phyloP scores from a whole-genome alignment of 2,113 vertebrate species.

The Rhadina sibilatrix region DNA sequence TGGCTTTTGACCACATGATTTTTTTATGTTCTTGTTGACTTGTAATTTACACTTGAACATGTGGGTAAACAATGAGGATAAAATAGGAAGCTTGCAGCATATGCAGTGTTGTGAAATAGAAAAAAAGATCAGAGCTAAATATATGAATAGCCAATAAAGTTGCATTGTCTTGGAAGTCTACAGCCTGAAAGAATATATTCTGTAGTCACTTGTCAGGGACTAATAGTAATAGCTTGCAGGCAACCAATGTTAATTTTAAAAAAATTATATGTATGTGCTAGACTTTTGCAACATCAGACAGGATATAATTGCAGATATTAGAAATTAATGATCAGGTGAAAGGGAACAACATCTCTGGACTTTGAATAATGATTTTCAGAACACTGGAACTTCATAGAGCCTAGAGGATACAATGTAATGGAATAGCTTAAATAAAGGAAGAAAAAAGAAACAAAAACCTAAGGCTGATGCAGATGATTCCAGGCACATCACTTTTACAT shows the following conservation, averaged over 20 bases:
- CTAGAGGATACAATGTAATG: background rate
- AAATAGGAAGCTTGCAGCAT: background rate
- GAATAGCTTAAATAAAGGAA: background rate
- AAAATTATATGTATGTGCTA: background rate
- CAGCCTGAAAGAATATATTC: background rate
- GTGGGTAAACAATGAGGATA: background rate
- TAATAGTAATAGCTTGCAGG: background rate
- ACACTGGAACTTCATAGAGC: background rate
- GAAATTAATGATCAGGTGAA: background rate
- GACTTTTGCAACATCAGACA: background rate
- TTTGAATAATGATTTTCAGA: background rate
- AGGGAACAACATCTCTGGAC: background rate
- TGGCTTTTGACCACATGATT: background rate
- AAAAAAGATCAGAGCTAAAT: background rate
- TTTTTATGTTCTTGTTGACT: background rate
- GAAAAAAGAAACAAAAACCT: accelerated
- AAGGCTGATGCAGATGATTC: background rate
- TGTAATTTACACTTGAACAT: background rate
- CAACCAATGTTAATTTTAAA: background rate
- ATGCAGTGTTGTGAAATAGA: background rate
- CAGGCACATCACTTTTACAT: background rate
- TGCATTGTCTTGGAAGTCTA: background rate
- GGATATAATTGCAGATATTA: background rate
- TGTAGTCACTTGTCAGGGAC: background rate
- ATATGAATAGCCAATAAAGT: background rate